Conservation (phyloP, 1,140 invertebrate genomes). For the Heterodera carotae region DNA sequence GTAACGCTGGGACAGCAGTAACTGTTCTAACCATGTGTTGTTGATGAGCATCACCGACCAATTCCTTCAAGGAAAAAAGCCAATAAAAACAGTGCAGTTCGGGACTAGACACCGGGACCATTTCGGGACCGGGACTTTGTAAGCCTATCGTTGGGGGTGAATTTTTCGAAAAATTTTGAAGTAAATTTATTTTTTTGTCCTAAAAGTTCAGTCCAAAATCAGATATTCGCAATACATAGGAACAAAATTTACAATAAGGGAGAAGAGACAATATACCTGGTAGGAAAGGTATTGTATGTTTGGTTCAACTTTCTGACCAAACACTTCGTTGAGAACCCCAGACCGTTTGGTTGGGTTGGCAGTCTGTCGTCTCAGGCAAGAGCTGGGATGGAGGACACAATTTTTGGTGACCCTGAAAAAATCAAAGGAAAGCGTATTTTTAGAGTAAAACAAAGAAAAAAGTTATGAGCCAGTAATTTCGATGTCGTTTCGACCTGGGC, state of each 20-base stretch:
- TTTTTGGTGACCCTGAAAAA: slow-evolving; percentile 39
- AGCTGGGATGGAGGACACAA: slow-evolving; percentile 54
- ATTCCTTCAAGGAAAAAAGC: slow-evolving; percentile 36
- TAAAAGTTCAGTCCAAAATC: too few species aligned
- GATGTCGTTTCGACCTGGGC: too few species aligned
- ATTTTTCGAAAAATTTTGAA: too few species aligned
- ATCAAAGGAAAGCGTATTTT: slow-evolving; percentile 4
- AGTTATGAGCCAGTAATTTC: background rate
- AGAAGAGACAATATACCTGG: slow-evolving; percentile 45
- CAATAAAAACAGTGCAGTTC: too few species aligned
- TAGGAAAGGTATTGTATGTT: slow-evolving; percentile 55
- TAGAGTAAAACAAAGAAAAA: slow-evolving; percentile 8
- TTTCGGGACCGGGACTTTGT: too few species aligned
- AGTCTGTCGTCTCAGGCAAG: slow-evolving; percentile 50
- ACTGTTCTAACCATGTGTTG: slow-evolving; percentile 50
- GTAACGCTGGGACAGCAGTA: slow-evolving; percentile 56
- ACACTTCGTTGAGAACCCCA: background rate
- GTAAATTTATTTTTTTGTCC: too few species aligned
- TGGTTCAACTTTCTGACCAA: slow-evolving; percentile 36
- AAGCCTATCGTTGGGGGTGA: too few species aligned
- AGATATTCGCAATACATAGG: too few species aligned
- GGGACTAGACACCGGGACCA: too few species aligned
- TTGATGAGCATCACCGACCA: slow-evolving; percentile 19
- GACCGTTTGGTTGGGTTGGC: slow-evolving; percentile 10
- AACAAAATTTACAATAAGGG: too few species aligned